Percentiles rank a stretch among this genome's conserved stretches.
These are phyloP conservation scores for Zoroaster sp. DNA, from an alignment of 53 echinoderm and acorn worm species.

Conservation along the genomic window DNA sequence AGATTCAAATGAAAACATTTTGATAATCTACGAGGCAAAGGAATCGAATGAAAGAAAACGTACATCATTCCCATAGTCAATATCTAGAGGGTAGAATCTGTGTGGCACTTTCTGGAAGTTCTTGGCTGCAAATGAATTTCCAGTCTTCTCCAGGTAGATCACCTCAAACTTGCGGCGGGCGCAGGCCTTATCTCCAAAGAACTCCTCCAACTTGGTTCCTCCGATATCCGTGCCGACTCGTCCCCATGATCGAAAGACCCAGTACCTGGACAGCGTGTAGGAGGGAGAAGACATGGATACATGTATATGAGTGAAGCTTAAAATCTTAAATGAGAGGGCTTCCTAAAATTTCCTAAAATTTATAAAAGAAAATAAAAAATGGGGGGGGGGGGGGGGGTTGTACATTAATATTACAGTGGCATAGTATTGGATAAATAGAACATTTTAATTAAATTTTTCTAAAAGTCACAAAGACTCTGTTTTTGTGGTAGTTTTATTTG, in stretches of 20 bases:
- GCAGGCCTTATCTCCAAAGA: not conserved
- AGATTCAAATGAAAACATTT: too few species aligned
- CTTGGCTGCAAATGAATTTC: conserved; percentile 78
- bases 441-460: too few species aligned
- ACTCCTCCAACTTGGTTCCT: conserved; percentile 72
- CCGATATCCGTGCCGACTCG: conserved; percentile 96
- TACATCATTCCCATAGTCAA: conserved; percentile 85
- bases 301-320: not conserved
- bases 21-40: too few species aligned
- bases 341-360: not conserved
- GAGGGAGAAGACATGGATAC: not conserved
- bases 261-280: conserved; percentile 60
- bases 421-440: too few species aligned
- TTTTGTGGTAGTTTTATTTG: too few species aligned
- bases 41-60: too few species aligned
- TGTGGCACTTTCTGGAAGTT: conserved; percentile 81
- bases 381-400: too few species aligned
- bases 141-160: conserved; percentile 90
- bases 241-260: conserved; percentile 91
- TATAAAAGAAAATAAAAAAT: too few species aligned
- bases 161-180: conserved; percentile 70
- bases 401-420: too few species aligned
- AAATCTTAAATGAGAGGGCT: not conserved
- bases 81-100: conserved; percentile 92
- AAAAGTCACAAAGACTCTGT: too few species aligned